These are phyloP conservation scores for Nymphalis io DNA, from an alignment of 1,140 invertebrate species.

Conservation along the genomic window DNA sequence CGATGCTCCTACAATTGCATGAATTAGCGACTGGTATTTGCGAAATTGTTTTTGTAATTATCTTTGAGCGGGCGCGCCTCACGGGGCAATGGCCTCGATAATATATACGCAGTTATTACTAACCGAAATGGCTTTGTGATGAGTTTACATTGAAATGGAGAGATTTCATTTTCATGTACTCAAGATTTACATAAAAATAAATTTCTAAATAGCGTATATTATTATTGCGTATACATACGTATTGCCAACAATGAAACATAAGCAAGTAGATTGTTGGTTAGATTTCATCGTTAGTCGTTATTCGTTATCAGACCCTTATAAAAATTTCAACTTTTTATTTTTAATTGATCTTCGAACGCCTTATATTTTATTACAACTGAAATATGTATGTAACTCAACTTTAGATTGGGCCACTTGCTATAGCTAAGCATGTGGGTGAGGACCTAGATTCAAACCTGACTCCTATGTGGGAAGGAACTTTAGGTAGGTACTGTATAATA, in stretches of 20 bases:
- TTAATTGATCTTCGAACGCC: too few species aligned
- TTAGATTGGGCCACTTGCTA: slow-evolving; percentile 2
- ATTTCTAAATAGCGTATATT: too few species aligned
- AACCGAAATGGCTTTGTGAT: slow-evolving; percentile 28
- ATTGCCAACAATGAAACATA: too few species aligned
- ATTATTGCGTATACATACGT: too few species aligned
- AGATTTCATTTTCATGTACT: slow-evolving; percentile 26
- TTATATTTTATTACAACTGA: slow-evolving; percentile 1
- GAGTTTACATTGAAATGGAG: slow-evolving; percentile 30
- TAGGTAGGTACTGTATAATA: slow-evolving; percentile 8
- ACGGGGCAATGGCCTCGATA: slow-evolving; percentile 28
- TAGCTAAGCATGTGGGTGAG: slow-evolving; percentile 53
- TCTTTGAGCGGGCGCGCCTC: slow-evolving; percentile 19
- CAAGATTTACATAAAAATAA: too few species aligned
- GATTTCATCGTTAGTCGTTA: too few species aligned
- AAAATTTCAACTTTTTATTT: too few species aligned
- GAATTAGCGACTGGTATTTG: slow-evolving; percentile 23
- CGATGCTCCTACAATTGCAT: slow-evolving; percentile 7
- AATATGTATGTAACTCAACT: slow-evolving; percentile 39
- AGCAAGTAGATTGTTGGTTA: too few species aligned
- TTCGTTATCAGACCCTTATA: too few species aligned
- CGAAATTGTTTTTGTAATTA: slow-evolving; percentile 33
- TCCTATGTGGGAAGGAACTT: slow-evolving; percentile 34
- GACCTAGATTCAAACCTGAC: slow-evolving; percentile 44
- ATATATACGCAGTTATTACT: slow-evolving; percentile 23